Conservation (phyloP, 2,888 invertebrate species). For the Seira sanloemensis region DNA sequence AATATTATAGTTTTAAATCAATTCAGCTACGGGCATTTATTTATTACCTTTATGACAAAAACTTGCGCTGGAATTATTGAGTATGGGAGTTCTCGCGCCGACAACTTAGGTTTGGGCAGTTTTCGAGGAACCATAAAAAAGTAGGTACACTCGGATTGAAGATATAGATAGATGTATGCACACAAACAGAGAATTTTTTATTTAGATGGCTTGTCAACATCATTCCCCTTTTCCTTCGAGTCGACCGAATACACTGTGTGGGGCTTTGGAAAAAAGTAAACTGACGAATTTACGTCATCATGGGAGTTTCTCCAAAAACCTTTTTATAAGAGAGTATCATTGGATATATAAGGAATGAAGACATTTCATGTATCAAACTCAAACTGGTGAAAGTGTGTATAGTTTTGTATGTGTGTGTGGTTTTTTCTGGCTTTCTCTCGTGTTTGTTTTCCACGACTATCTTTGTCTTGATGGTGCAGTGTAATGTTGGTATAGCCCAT, state of each 20-base stretch:
- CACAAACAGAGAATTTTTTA: not conserved
- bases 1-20: too few relatives aligned
- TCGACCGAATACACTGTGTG: not conserved
- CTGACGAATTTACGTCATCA: constrained; percentile 4
- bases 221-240: not conserved
- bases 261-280: not conserved
- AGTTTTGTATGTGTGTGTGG: not conserved
- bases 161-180: not conserved
- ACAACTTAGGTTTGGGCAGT: too few relatives aligned
- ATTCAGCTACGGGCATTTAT: not conserved
- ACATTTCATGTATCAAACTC: not conserved
- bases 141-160: not conserved
- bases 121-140: too few relatives aligned
- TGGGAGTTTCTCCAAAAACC: not conserved
- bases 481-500: too few relatives aligned
- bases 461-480: too few relatives aligned
- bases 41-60: not conserved
- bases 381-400: too few relatives aligned
- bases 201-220: constrained; percentile 1
- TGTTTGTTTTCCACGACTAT: constrained; percentile 4
- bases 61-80: too few relatives aligned
- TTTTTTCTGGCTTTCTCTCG: not conserved
- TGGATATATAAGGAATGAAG: not conserved
- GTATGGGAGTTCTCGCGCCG: too few relatives aligned
- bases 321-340: not conserved